Percentiles rank a stretch among this genome's conserved stretches.
Evolutionary conservation across 2,888 invertebrate genomes (phyloP).

Genomic region (Scaptomyza parva): DNA sequence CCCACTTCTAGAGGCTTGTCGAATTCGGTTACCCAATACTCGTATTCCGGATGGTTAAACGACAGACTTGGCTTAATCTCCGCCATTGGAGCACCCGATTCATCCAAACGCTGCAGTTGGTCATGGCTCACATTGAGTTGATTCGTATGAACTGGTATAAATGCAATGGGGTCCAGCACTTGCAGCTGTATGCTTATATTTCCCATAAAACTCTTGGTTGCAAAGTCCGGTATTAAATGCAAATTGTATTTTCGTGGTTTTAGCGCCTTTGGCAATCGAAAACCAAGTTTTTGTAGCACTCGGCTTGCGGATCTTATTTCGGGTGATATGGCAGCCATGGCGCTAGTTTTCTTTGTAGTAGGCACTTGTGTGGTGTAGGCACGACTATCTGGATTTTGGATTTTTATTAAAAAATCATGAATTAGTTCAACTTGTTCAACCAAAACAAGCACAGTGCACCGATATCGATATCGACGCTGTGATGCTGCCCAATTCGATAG

Average conservation of each 20-base stretch:
- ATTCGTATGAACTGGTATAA: slow-evolving; percentile 86
- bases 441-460: slow-evolving; percentile 10
- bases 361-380: slow-evolving; percentile 62
- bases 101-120: slow-evolving; percentile 79
- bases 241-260: slow-evolving; percentile 88
- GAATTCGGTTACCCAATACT: slow-evolving; percentile 85
- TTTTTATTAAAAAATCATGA: slow-evolving; percentile 18
- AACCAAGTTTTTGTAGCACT: slow-evolving; percentile 82
- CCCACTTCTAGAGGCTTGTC: slow-evolving; percentile 80
- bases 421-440: slow-evolving; percentile 9
- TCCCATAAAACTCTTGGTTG: slow-evolving; percentile 87
- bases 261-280: slow-evolving; percentile 87
- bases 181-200: slow-evolving; percentile 86
- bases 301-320: slow-evolving; percentile 80
- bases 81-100: slow-evolving; percentile 62
- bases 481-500: slow-evolving; percentile 1
- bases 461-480: slow-evolving; percentile 14
- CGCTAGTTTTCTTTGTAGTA: slow-evolving; percentile 24
- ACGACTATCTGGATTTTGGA: slow-evolving; percentile 48
- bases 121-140: slow-evolving; percentile 85
- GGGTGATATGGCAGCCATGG: slow-evolving; percentile 62
- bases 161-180: slow-evolving; percentile 84
- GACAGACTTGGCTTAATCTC: slow-evolving; percentile 71
- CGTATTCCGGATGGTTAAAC: slow-evolving; percentile 79
- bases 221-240: slow-evolving; percentile 88